Percentiles rank a stretch among this genome's conserved stretches.
Conservation (phyloP, 2,113 vertebrate species). For the Poicephalus gulielmi region DNA sequence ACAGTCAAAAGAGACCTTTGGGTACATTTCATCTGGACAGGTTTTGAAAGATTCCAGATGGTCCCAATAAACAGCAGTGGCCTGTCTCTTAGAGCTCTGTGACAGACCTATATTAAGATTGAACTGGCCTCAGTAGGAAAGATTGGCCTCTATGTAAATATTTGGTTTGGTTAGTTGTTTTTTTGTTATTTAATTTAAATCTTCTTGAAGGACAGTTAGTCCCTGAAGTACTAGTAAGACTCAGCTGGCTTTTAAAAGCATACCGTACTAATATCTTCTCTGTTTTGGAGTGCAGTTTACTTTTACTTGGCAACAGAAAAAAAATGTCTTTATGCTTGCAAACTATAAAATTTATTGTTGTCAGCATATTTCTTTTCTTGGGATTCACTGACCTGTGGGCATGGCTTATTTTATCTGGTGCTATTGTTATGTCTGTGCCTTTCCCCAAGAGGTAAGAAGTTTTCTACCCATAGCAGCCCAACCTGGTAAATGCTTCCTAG, state of each 20-base stretch:
- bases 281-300: background rate
- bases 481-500: background rate
- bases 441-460: background rate
- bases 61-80: background rate
- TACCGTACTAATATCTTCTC: background rate
- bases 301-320: background rate
- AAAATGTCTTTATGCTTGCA: background rate
- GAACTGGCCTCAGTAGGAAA: background rate
- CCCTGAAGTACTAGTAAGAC: background rate
- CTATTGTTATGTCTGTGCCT: background rate
- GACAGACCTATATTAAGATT: background rate
- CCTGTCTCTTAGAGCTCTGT: background rate
- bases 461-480: rapidly evolving
- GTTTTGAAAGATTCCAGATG: conserved; percentile 45
- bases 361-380: background rate
- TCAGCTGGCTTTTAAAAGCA: background rate
- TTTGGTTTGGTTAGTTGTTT: no score
- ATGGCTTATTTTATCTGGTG: background rate
- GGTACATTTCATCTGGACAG: background rate
- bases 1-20: background rate
- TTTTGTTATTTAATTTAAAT: background rate
- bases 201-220: background rate
- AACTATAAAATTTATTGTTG: background rate
- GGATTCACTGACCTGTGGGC: background rate
- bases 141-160: background rate